Conservation (phyloP, 2,888 invertebrate species). For the Sinotaia quadrata region DNA sequence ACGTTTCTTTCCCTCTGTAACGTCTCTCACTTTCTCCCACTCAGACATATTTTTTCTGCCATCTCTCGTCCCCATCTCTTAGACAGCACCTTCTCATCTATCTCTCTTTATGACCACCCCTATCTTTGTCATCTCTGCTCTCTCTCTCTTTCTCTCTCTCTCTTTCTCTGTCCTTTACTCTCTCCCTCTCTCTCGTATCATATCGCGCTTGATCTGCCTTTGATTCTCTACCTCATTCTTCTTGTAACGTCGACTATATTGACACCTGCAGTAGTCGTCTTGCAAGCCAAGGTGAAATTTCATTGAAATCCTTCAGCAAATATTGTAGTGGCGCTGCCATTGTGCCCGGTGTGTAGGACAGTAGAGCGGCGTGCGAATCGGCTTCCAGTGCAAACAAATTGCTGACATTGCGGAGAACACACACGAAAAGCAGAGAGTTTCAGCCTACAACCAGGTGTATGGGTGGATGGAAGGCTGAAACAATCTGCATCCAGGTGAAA, state of each 20-base stretch:
- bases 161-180: not conserved
- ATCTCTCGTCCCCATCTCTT: not conserved
- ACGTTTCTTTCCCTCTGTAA: not conserved
- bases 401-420: not conserved
- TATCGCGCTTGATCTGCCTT: too few species aligned
- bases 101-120: not conserved
- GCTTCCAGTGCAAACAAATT: not conserved
- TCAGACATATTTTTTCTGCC: not conserved
- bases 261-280: not conserved
- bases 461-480: too few species aligned
- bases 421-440: too few species aligned
- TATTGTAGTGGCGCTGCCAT: not conserved
- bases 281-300: not conserved
- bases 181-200: not conserved
- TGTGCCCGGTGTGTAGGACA: not conserved
- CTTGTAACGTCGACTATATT: not conserved
- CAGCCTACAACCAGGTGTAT: too few species aligned
- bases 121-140: not conserved
- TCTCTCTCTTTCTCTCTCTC: conserved; percentile 1
- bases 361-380: not conserved
- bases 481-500: too few species aligned
- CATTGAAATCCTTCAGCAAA: conserved; percentile 5
- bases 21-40: not conserved
- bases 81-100: not conserved
- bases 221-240: not conserved